These are phyloP conservation scores for Trematomus loennbergii DNA, from an alignment of 2,113 vertebrate species.

Conservation along the genomic window DNA sequence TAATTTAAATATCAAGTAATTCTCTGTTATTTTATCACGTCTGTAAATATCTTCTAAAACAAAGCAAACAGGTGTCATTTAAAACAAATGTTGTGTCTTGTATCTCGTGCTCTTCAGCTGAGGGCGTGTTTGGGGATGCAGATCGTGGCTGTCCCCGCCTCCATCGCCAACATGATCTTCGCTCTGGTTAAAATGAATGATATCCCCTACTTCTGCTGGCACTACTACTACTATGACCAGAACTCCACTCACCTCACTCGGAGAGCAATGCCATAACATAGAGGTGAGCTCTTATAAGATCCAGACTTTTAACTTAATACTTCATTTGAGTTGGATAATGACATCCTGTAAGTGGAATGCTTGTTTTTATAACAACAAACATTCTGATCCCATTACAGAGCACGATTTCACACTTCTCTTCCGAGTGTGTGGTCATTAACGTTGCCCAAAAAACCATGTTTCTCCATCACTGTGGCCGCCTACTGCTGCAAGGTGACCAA, in stretches of 20 bases:
- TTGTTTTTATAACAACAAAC: neutral
- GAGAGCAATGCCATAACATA: neutral
- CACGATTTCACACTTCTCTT: neutral
- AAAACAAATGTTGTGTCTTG: neutral
- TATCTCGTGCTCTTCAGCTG: conserved; percentile 63
- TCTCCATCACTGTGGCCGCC: conserved; percentile 74
- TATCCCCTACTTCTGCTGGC: accelerated
- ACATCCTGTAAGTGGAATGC: neutral
- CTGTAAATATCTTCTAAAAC: neutral
- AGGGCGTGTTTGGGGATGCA: conserved; percentile 81
- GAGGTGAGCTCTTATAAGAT: conserved; percentile 45
- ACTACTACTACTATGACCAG: accelerated
- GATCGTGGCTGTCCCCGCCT: conserved; percentile 54
- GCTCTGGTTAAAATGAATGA: accelerated
- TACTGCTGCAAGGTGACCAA: conserved; percentile 83
- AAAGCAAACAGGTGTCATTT: neutral
- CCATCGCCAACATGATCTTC: conserved; percentile 41
- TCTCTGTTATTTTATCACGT: neutral
- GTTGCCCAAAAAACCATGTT: no score
- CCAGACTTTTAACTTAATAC: no score
- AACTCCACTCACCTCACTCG: accelerated
- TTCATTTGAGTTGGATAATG: neutral
- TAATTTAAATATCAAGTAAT: neutral
- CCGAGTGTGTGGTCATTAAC: conserved; percentile 42
- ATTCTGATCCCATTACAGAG: conserved; percentile 35